A percentile compares a stretch with the other conserved stretches of the same genome.
phyloP scores from a whole-genome alignment of 1,140 invertebrate species.

The Penaeus chinensis region DNA sequence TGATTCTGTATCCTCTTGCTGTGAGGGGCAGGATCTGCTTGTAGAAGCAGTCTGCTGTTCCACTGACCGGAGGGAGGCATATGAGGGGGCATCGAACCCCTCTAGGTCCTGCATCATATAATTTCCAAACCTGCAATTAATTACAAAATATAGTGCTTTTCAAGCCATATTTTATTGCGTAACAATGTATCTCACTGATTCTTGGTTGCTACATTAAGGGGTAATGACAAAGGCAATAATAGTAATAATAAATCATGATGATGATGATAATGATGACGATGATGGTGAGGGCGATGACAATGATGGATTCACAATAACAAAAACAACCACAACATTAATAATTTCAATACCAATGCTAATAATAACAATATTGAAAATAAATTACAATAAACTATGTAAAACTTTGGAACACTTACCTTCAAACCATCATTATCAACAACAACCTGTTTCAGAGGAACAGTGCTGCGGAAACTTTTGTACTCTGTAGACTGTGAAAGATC shows the following conservation, averaged over 20 bases:
- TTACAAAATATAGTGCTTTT: slow-evolving; percentile 37
- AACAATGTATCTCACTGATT: not conserved
- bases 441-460: slow-evolving; percentile 83
- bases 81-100: slow-evolving; percentile 82
- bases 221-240: no score
- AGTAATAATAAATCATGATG: no score
- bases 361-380: not conserved
- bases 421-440: slow-evolving; percentile 82
- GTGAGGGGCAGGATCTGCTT: slow-evolving; percentile 84
- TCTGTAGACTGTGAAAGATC: slow-evolving; percentile 82
- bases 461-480: slow-evolving; percentile 87
- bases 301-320: no score
- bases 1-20: slow-evolving; percentile 84
- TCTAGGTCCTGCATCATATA: slow-evolving; percentile 89
- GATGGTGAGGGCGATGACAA: no score
- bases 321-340: no score
- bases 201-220: no score
- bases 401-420: slow-evolving; percentile 73
- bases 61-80: slow-evolving; percentile 88
- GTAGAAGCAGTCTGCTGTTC: slow-evolving; percentile 89
- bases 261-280: no score
- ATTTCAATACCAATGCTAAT: no score
- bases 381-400: slow-evolving; percentile 22
- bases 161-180: slow-evolving; percentile 22
- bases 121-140: slow-evolving; percentile 80